Evolutionary conservation across 2,888 invertebrate genomes (phyloP), one percentile per base, ranked within the genome.

Genomic region (Dryobotodes eremita): DNA sequence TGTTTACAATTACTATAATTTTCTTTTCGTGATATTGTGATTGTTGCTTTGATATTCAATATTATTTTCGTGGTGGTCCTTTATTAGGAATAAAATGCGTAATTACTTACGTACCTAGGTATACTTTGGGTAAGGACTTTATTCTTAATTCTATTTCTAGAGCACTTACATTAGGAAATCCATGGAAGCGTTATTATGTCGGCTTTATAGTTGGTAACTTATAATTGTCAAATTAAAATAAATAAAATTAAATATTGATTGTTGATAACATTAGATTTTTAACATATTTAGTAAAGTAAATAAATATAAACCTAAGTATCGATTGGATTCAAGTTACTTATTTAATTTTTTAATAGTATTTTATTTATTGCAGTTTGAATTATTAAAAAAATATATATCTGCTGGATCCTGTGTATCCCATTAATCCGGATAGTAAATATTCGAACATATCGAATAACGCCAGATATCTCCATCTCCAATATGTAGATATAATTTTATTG

Each of bases 1-100:
- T 86, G 77, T 86, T 82, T 76, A 84, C 80, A 86, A 87, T 82
- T 84, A 83, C 77, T 79, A 72, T 84, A 82, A 80, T 89, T 84
- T 82, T 61, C 71, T 75, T 71, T 74, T 71, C 64, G 42, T 78
- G 71, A 66, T 76, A 74, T 77, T 73, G 31, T 80, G 86, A 80
- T 84, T 84, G 75, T 68, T 70, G 62, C 48, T 75, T 76, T 74
- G 55, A 65, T 42, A 55, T 48, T 59, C 26, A 69, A 68, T 65
- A 61, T 71, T 53, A 31, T 42, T 69, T 74, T 71, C 69, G 62
- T 71, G 48, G 48, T 26, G 62, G 20, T 62, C 11, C 20, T 66
- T n/a, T 50, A 48, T 20, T 68, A 36, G 15, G 6, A 68, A 10
- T 68, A 23, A 42, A 68, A 53, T 26, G 13, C 15, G 10, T 50